Conservation (phyloP, 2,888 invertebrate species). For the Ormyrus rosae region DNA sequence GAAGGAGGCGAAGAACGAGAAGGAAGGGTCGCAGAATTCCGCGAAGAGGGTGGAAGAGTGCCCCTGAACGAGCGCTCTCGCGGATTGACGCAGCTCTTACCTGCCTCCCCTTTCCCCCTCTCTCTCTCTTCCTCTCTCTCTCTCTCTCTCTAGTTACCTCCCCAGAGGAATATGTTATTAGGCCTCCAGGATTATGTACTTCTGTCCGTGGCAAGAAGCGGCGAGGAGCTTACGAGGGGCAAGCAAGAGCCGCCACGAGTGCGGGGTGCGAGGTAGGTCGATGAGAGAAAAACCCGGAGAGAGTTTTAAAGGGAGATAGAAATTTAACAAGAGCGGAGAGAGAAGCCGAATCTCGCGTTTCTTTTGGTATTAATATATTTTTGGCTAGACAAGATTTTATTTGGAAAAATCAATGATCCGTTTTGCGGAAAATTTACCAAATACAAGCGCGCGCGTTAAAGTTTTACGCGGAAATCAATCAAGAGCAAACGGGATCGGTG, state of each 20-base stretch:
- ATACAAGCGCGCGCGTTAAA: no score
- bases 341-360: background rate
- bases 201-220: constrained; percentile 61
- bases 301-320: constrained; percentile 42
- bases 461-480: background rate
- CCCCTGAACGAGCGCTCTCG: constrained; percentile 30
- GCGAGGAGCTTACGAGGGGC: constrained; percentile 51
- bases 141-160: constrained; percentile 46
- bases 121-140: constrained; percentile 9
- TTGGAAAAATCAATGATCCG: no score
- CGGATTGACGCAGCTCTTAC: constrained; percentile 39
- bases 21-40: constrained; percentile 18
- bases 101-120: constrained; percentile 38
- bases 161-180: constrained; percentile 70
- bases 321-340: constrained; percentile 22
- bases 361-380: no score
- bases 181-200: constrained; percentile 69
- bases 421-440: no score
- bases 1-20: constrained; percentile 26
- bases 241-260: constrained; percentile 3
- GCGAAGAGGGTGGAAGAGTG: constrained; percentile 25
- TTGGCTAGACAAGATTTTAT: background rate
- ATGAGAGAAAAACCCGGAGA: constrained; percentile 28
- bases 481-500: background rate
- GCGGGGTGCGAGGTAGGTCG: constrained; percentile 41